Conservation (phyloP, 2,113 vertebrate species). For the Hypocryptadius cinnamomeus region DNA sequence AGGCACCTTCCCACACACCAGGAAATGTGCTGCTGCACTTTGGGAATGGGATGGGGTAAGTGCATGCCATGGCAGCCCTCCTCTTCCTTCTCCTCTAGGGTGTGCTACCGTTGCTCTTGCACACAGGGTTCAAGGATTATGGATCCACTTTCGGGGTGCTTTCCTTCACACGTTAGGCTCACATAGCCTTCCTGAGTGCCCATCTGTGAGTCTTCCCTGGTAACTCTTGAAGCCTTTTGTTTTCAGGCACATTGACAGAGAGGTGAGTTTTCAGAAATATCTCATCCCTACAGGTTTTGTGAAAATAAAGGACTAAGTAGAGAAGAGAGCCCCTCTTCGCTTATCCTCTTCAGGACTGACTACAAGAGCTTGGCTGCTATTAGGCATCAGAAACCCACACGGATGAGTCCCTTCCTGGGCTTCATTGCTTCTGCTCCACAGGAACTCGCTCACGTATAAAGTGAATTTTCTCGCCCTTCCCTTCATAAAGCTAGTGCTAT, state of each 20-base stretch:
- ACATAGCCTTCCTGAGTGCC: neutral
- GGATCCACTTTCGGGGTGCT: neutral
- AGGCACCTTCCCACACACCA: neutral
- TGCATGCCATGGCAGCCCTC: neutral
- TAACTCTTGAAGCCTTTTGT: neutral
- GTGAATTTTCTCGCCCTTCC: neutral
- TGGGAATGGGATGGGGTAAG: neutral
- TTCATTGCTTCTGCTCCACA: constrained; percentile 9
- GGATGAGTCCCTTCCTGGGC: neutral
- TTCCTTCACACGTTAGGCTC: neutral
- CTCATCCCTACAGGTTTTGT: neutral
- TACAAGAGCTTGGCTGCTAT: neutral
- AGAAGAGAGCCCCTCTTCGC: neutral
- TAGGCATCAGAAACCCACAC: neutral
- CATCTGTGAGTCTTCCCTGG: neutral
- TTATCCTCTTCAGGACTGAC: neutral
- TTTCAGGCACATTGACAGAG: neutral
- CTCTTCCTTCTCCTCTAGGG: neutral
- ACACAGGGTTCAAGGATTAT: neutral
- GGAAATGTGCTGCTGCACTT: neutral
- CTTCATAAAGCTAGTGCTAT: neutral
- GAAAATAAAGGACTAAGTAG: neutral
- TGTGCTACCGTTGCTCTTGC: neutral
- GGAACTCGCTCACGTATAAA: neutral
- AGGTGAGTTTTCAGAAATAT: constrained; percentile 3